Conservation (phyloP, 2,888 invertebrate genomes). For the Ennomos erosarius region DNA sequence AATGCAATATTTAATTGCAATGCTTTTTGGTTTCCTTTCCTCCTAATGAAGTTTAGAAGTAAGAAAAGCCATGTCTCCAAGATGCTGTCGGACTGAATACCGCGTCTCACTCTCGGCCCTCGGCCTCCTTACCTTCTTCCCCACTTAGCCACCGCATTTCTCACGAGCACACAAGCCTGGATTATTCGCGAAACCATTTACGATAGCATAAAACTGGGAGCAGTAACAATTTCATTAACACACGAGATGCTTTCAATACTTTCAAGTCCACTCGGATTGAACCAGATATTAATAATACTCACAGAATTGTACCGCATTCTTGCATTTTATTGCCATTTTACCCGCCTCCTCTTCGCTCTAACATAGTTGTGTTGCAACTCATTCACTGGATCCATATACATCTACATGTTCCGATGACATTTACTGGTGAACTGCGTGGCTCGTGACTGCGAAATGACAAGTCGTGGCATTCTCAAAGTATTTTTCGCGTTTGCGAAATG, state of each 20-base stretch:
- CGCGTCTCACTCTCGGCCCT: slow-evolving; percentile 36
- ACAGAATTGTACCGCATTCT: slow-evolving; percentile 39
- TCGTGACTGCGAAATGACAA: slow-evolving; percentile 83
- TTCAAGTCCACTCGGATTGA: slow-evolving; percentile 28
- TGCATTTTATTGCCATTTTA: slow-evolving; percentile 41
- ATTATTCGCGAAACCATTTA: slow-evolving; percentile 35
- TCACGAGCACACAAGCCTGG: slow-evolving; percentile 21
- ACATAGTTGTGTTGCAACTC: slow-evolving; percentile 41
- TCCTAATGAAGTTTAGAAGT: too few species aligned
- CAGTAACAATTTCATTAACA: slow-evolving; percentile 33
- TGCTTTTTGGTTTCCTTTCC: too few species aligned
- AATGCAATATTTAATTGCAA: too few species aligned
- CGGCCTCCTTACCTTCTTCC: slow-evolving; percentile 54
- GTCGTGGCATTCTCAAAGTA: slow-evolving; percentile 82
- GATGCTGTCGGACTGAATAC: slow-evolving; percentile 49
- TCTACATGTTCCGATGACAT: slow-evolving; percentile 68
- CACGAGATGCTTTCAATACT: slow-evolving; percentile 36
- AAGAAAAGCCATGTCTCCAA: slow-evolving; percentile 44
- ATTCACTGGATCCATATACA: slow-evolving; percentile 42
- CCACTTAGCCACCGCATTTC: slow-evolving; percentile 46
- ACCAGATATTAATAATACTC: slow-evolving; percentile 30
- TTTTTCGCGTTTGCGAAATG: slow-evolving; percentile 82
- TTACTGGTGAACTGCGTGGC: slow-evolving; percentile 52
- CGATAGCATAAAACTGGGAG: slow-evolving; percentile 42
- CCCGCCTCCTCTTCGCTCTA: slow-evolving; percentile 20